phyloP scores from a whole-genome alignment of 2,888 invertebrate genomes.

The Corythucha ciliata region DNA sequence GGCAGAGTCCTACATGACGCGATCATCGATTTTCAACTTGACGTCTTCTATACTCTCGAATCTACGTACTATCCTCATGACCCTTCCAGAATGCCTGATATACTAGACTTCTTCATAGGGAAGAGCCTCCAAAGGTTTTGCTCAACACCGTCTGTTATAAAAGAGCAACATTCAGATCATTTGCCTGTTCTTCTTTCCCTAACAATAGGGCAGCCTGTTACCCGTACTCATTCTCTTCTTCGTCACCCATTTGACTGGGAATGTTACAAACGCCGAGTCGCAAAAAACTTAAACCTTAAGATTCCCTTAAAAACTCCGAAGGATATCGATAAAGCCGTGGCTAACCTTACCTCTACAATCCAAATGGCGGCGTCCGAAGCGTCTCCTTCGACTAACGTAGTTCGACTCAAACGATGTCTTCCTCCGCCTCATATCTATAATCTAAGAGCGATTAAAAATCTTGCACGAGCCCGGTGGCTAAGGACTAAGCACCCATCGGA shows the following conservation, averaged over 20 bases:
- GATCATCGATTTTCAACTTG: too few species aligned
- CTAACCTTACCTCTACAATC: neutral
- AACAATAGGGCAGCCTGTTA: neutral
- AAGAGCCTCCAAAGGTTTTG: neutral
- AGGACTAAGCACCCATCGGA: constrained; percentile 4
- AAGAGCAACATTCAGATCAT: constrained; percentile 2
- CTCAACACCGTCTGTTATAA: neutral
- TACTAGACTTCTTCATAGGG: constrained; percentile 8
- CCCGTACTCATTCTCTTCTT: neutral
- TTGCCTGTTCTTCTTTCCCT: neutral
- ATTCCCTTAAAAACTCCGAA: neutral
- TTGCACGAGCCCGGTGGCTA: neutral
- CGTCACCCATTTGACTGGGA: constrained; percentile 4
- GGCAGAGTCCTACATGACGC: too few species aligned
- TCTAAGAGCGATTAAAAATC: neutral
- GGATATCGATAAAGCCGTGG: constrained; percentile 2
- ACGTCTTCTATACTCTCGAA: neutral
- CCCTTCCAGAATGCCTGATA: neutral
- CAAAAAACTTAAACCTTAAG: neutral
- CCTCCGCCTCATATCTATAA: neutral
- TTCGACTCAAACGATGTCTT: neutral
- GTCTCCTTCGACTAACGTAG: neutral
- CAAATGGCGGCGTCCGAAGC: neutral
- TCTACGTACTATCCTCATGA: neutral
- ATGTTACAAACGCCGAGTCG: neutral